phyloP scores from a whole-genome alignment of 2,113 vertebrate species.

The Centrocercus urophasianus region DNA sequence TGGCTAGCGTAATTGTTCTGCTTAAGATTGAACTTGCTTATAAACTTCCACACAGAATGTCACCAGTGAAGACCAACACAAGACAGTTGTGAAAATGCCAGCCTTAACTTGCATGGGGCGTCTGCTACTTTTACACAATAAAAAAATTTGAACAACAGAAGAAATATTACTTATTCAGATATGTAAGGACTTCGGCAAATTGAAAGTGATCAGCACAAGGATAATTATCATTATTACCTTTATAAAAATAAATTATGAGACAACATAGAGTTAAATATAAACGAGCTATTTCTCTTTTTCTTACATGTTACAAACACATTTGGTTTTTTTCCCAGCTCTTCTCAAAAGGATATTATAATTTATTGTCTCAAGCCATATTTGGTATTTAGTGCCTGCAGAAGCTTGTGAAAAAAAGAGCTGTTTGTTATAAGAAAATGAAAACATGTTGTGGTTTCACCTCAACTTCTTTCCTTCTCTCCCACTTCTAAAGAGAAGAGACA shows the following conservation, averaged over 20 bases:
- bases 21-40: not conserved
- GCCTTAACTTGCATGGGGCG: not conserved
- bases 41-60: not conserved
- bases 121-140: not conserved
- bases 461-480: slow-evolving; percentile 32
- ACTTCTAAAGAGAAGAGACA: slow-evolving; percentile 27
- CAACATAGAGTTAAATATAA: slow-evolving; percentile 3
- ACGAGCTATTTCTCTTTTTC: not conserved
- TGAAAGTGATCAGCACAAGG: not conserved
- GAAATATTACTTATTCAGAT: not conserved
- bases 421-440: slow-evolving; percentile 63
- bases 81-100: not conserved
- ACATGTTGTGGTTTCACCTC: slow-evolving; percentile 56
- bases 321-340: slow-evolving; percentile 35
- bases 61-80: fast-evolving
- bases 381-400: slow-evolving; percentile 52
- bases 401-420: slow-evolving; percentile 43
- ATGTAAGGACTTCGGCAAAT: not conserved
- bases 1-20: not conserved
- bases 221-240: not conserved
- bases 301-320: slow-evolving; percentile 27
- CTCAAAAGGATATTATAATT: slow-evolving; percentile 46
- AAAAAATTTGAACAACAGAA: not conserved
- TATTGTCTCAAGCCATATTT: slow-evolving; percentile 46
- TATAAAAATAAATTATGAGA: not conserved